A percentile compares a stretch with the other conserved stretches of the same genome.
Conservation (phyloP, 2,888 invertebrate species). For the Muschampia plurimacula region DNA sequence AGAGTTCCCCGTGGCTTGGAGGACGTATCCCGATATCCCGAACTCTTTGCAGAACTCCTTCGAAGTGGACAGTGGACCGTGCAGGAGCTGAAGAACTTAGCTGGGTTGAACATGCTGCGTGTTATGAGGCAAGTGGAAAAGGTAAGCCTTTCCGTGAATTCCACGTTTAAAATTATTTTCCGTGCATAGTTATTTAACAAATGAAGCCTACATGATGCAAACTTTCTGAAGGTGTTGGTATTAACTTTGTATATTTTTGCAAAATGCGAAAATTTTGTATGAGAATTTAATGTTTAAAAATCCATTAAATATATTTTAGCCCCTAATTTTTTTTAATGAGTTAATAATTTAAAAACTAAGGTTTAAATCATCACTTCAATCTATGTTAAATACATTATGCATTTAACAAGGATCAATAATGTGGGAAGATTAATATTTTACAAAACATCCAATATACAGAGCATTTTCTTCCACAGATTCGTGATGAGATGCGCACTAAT, state of each 20-base stretch:
- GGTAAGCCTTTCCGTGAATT: constrained; percentile 56
- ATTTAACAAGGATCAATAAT: too few relatives aligned
- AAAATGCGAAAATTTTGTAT: too few relatives aligned
- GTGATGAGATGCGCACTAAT: constrained; percentile 87
- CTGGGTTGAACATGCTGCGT: constrained; percentile 87
- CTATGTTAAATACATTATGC: too few relatives aligned
- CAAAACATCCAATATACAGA: not conserved
- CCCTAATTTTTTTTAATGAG: too few relatives aligned
- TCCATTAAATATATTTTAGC: too few relatives aligned
- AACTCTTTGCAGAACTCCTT: constrained; percentile 88
- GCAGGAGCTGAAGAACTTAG: constrained; percentile 87
- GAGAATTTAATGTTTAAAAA: too few relatives aligned
- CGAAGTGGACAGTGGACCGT: constrained; percentile 87
- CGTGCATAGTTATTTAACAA: not conserved
- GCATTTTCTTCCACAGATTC: constrained; percentile 67
- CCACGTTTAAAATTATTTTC: not conserved
- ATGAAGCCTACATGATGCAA: too few relatives aligned
- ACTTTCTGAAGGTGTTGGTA: too few relatives aligned
- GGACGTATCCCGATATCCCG: constrained; percentile 90
- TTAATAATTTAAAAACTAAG: too few relatives aligned
- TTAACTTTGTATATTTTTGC: too few relatives aligned
- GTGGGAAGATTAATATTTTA: too few relatives aligned
- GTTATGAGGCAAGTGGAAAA: constrained; percentile 86
- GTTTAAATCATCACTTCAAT: too few relatives aligned
- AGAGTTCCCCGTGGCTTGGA: constrained; percentile 88